Base-by-base conservation (phyloP, 1,140 invertebrate genomes). In the Chymomyza costata region DNA sequence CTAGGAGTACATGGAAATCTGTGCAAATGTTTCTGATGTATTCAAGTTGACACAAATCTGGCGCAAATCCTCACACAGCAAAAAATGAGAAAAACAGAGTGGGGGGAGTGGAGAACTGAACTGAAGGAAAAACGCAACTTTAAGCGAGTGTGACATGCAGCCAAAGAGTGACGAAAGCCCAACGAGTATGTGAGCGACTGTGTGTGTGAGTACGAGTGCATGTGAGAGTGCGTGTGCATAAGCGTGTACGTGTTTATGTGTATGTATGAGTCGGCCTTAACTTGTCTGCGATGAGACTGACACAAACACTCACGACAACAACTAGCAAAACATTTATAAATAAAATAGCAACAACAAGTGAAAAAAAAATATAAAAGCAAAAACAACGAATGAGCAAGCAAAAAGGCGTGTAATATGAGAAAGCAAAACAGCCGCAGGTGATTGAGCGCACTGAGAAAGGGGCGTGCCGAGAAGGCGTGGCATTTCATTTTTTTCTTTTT, bases 31-130 rank as follows among this genome's bases (percentile, higher is more conserved):
- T 73, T 73, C 55, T 80, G 73, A 80, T 80, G 74, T 81, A 80
- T 80, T 80, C 73, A 80, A 80, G 73, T 80, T 80, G 73, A 80
- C 73, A 80, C 74, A 80, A 80, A 80, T 80, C 73, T 80, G 73
- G 73, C 73, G 64, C 64, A 80, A 80, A 80, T 80, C 73, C 73
- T 69, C 53, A 60, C 71, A 62, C 53, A 65, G 56, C 31, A 73
- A 37, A 67, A 51, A 48, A 49, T 15, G 13, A 49, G 14, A 17
- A 40, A 11, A 53, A n/a, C 35, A 48, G 28, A 2, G 32, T 21
- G 44, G 44, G 38, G 28, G 51, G 50, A 49, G 58, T 37, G 54
- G 28, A 62, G n/a, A n/a, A n/a, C n/a, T n/a, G n/a, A n/a, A n/a
- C n/a, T n/a, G n/a, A n/a, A n/a, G n/a, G n/a, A n/a, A n/a, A n/a